phyloP scores from a whole-genome alignment of 2,888 invertebrate genomes.

The Drosophila mulleri region DNA sequence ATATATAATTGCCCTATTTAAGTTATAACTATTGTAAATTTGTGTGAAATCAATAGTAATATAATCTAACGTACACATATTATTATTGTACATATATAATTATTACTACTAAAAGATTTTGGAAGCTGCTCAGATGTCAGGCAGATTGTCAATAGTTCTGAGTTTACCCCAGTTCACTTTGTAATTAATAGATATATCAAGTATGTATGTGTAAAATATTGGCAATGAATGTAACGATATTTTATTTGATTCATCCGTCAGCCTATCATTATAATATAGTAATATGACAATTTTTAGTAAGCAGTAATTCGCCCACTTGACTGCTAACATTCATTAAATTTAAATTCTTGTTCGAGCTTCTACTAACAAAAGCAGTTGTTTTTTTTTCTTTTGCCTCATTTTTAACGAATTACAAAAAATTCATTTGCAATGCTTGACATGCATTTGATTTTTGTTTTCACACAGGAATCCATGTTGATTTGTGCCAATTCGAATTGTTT shows the following conservation, averaged over 20 bases:
- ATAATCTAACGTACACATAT: no score
- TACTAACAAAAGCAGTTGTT: no score
- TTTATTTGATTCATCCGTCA: no score
- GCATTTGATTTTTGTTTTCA: conserved; percentile 58
- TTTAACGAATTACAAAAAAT: conserved; percentile 25
- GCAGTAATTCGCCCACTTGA: no score
- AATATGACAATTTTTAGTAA: no score
- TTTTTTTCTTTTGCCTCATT: no score
- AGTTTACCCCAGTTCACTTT: background rate
- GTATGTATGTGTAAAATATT: background rate
- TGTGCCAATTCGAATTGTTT: conserved; percentile 29
- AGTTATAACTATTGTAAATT: background rate
- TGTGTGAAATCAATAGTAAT: no score
- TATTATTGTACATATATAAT: no score
- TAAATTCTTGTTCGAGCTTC: no score
- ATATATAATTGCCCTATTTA: background rate
- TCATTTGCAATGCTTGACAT: conserved; percentile 58
- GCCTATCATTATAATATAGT: no score
- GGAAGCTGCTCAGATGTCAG: background rate
- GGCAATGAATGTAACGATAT: background rate
- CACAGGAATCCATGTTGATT: conserved; percentile 51
- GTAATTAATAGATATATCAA: background rate
- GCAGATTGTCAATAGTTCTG: background rate
- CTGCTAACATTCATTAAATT: no score
- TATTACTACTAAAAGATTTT: background rate